Conservation (phyloP, 1,140 invertebrate genomes). For the Ceratoteleas bidentatus region DNA sequence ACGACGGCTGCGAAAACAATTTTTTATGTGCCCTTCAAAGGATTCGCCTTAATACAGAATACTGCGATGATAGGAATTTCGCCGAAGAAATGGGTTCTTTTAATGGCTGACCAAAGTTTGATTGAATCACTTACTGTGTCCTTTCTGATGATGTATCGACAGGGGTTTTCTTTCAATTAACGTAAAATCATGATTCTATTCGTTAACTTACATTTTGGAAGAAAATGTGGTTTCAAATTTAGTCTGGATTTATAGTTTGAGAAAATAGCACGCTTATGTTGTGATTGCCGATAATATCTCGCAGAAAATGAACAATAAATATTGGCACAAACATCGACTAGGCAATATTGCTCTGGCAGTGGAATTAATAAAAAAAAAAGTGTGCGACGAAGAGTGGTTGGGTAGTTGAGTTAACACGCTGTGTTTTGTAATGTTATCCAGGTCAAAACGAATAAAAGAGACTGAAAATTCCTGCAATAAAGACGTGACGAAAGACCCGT, state of each 20-base stretch:
- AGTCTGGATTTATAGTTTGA: no score
- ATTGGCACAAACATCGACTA: no score
- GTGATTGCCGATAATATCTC: no score
- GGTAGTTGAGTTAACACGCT: constrained; percentile 4
- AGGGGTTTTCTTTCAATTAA: no score
- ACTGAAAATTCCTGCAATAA: constrained; percentile 46
- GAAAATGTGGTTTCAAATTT: not conserved
- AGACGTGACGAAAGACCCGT: constrained; percentile 44
- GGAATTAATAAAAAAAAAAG: not conserved
- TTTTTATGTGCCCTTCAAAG: not conserved
- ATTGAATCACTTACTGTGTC: no score
- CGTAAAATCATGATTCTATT: no score
- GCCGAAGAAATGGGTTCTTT: not conserved
- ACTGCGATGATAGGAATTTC: not conserved
- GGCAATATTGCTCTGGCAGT: no score
- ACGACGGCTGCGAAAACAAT: not conserved
- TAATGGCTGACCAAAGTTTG: not conserved
- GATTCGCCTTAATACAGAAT: not conserved
- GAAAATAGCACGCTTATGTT: no score
- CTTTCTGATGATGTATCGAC: no score
- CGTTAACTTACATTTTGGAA: no score
- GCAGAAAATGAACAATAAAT: no score
- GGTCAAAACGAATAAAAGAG: constrained; percentile 49
- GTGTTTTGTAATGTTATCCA: constrained; percentile 35
- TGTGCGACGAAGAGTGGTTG: not conserved